Evolutionary conservation across 2,797 vertebrate species (phyloP).

Genomic region (Thaleichthys pacificus): DNA sequence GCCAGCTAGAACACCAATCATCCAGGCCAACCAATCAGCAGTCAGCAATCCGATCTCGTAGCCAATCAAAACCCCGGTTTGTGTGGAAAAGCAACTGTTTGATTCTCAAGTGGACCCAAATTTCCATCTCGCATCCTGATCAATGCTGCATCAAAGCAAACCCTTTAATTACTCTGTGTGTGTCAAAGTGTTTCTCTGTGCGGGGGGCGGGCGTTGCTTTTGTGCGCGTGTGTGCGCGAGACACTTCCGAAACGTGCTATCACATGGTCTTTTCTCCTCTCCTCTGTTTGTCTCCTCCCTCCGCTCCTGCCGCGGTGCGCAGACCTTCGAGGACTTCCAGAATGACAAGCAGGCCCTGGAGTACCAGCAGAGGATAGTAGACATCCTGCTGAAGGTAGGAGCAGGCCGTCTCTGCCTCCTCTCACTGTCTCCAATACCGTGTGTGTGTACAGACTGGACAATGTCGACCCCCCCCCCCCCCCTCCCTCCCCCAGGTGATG

Average conservation of each 20-base stretch:
- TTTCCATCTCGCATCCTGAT: not conserved
- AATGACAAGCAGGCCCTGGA: constrained; percentile 98
- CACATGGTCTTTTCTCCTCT: not conserved
- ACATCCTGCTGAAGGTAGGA: constrained; percentile 91
- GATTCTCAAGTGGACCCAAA: too few species aligned
- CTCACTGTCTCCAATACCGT: not conserved
- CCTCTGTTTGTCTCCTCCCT: not conserved
- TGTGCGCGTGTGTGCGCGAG: not conserved
- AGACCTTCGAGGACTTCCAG: constrained; percentile 99
- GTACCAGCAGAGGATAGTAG: constrained; percentile 96
- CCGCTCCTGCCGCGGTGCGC: constrained; percentile 23
- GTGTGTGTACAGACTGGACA: too few species aligned
- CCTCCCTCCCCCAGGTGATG: constrained; percentile 82
- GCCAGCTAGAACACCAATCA: not conserved
- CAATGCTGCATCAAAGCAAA: not conserved
- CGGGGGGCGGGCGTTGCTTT: not conserved
- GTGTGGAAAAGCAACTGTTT: too few species aligned
- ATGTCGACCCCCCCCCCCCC: not conserved
- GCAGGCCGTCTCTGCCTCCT: not conserved
- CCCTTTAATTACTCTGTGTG: not conserved
- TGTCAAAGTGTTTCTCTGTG: not conserved
- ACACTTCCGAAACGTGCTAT: not conserved
- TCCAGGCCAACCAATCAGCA: not conserved
- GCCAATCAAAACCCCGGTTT: not conserved
- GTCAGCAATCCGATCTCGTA: not conserved